Base-by-base conservation (phyloP, 1,140 invertebrate species). In the Aphelinus atriplicis region DNA sequence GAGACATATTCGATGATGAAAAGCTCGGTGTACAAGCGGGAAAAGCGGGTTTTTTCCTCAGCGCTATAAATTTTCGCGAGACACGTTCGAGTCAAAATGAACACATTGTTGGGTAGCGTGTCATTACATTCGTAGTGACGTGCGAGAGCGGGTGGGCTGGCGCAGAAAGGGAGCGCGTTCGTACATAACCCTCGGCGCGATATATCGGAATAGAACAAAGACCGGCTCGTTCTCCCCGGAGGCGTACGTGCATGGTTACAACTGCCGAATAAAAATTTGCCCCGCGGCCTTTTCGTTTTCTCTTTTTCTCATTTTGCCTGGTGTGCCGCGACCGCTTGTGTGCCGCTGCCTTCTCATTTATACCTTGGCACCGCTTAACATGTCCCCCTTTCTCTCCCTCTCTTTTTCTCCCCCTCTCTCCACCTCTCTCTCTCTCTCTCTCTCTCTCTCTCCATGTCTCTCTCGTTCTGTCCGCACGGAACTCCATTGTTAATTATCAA, bases 401-500 rank as follows among this genome's bases (percentile, higher is more conserved):
- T 79, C 76, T 67, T 78, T 81, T 80, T 77, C 51, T 76, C 76
- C 73, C 7, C 78, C 70, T 60, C 43, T 51, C 63, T 66, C 67
- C 10, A 53, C 63, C 2, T 43, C 2, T 1, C 45, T n/a, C 3
- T 58, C 1, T 42, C 26, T 55, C 9, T 1, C 26, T 26, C 26
- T 43, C 2, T 1, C 2, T 43, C 2, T 1, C 45, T n/a, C 3
- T 58, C 1, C 7, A 9, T 62, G 5, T 42, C 26, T 55, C 9
- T 1, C 26, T 26, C 26, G 26, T 26, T 26, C 26, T 80, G 69
- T 80, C 48, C 61, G 69, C 57, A 53, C 72, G 71, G 80, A 78
- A 78, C 79, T 80, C 82, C 83, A 85, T 87, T 86, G 86, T 88
- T 88, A 87, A 87, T 88, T 87, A 86, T 87, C 85, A 84, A 87